Evolutionary conservation across 2,113 vertebrate species (phyloP), one percentile per base, ranked within the genome.

Genomic region (Isichthys henryi): DNA sequence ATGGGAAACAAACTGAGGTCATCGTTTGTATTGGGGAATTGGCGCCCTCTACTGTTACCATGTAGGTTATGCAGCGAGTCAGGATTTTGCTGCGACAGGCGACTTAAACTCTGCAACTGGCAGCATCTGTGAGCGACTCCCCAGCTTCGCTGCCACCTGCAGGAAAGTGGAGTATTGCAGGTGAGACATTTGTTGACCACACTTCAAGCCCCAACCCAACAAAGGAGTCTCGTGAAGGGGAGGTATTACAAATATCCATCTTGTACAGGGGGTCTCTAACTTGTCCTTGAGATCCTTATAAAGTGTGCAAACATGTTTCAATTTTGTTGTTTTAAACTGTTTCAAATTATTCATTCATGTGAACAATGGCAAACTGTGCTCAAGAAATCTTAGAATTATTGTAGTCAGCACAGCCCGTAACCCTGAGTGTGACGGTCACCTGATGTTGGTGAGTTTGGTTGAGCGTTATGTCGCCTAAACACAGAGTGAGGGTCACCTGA

Each of bases 101-200:
- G 97, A 88, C 95, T 95, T 48, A 99, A 94, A 92, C 98, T 99
- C 91, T 98, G 98, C 3, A 99, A 95, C 56, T 99, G 98, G 92
- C 96, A 95, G 89, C 97, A 98, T 89, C 96, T 95, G 92, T 99
- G 98, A 90, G 98, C 95, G 31, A 99, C 90, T 39, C 97, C 98
- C 98, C 98, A 99, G 93, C 96, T 97, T 90, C 97, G 97, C 95
- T 99, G 98, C 98, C 98, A 99, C 93, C 98, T 99, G 91, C 62
- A 93, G 88, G 88, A 90, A 48, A 90, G 90, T 90, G 17, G n/a
- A 82, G 50, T 43, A 89, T 39, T 66, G 17, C 31, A 88, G 5
- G 23, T 48, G 39, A 39, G 39, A 39, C 1, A 39, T 39, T 2
- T 39, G 43, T 45, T 84, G 43, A 84, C 45, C 19, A 43, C 74